Conservation (phyloP, 2,888 invertebrate genomes). For the Erynnis tages region DNA sequence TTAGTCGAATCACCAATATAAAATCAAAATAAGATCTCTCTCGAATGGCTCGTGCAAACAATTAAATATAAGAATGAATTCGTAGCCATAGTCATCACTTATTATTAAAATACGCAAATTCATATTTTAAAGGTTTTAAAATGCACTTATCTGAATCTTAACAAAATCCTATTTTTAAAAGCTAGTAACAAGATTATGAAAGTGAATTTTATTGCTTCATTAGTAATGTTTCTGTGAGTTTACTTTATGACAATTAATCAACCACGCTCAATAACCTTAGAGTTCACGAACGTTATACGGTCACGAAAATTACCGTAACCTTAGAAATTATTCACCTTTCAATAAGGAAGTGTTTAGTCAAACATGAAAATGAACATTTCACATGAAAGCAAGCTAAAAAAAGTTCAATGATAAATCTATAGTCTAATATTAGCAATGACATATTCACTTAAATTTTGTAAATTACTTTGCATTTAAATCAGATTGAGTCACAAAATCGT, state of each 20-base stretch:
- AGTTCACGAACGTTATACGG: constrained; percentile 16
- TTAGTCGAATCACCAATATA: not conserved
- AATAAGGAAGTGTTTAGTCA: constrained; percentile 18
- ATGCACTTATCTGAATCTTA: no score
- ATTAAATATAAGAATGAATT: no score
- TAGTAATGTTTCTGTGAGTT: not conserved
- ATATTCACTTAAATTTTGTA: no score
- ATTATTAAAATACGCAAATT: no score
- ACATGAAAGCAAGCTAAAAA: not conserved
- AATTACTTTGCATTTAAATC: no score
- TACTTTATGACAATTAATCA: constrained; percentile 23
- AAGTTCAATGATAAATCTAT: not conserved
- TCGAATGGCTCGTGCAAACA: no score
- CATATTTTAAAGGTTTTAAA: no score
- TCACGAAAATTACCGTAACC: constrained; percentile 23
- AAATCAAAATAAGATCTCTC: no score
- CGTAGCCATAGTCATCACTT: no score
- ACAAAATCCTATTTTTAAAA: no score
- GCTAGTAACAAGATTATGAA: not conserved
- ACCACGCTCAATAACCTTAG: constrained; percentile 6
- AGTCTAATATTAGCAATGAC: not conserved
- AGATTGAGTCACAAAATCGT: no score
- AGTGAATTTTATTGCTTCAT: not conserved
- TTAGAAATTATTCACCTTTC: constrained; percentile 8
- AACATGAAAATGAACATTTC: constrained; percentile 4